phyloP scores from a whole-genome alignment of 2,888 invertebrate species.

The Leucophenga maculata region DNA sequence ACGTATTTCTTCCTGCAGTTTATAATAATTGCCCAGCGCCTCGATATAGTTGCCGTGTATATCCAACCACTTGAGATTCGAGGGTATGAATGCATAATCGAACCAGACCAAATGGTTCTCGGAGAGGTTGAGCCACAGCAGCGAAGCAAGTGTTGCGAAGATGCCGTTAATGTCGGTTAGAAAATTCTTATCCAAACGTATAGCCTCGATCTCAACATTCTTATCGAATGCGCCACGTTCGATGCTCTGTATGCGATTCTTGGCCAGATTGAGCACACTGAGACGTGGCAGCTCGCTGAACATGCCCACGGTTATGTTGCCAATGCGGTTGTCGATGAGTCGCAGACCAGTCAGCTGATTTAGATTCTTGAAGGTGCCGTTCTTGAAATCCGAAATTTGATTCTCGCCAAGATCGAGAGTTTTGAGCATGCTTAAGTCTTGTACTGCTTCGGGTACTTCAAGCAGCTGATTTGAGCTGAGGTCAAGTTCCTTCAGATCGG shows the following conservation, averaged over 20 bases:
- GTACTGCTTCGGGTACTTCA: conserved; percentile 86
- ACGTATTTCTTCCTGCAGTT: conserved; percentile 84
- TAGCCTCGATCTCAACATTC: conserved; percentile 87
- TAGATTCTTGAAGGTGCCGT: conserved; percentile 88
- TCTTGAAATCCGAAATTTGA: conserved; percentile 86
- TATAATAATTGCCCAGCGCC: conserved; percentile 89
- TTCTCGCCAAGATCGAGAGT: conserved; percentile 94
- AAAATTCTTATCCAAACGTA: conserved; percentile 90
- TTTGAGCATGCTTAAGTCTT: conserved; percentile 86
- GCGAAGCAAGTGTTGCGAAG: conserved; percentile 86
- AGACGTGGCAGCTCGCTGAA: conserved; percentile 88
- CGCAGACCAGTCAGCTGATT: conserved; percentile 89
- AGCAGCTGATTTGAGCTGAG: conserved; percentile 88
- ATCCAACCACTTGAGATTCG: conserved; percentile 91
- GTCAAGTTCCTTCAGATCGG: conserved; percentile 89
- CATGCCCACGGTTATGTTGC: conserved; percentile 88
- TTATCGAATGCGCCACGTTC: conserved; percentile 88
- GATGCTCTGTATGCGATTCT: conserved; percentile 89
- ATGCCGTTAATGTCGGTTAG: conserved; percentile 92
- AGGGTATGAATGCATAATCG: conserved; percentile 92
- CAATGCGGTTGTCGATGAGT: conserved; percentile 91
- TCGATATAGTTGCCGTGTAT: conserved; percentile 92
- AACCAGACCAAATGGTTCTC: conserved; percentile 95
- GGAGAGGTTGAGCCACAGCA: conserved; percentile 90
- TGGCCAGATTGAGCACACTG: conserved; percentile 89